Evolutionary conservation across 2,888 invertebrate genomes (phyloP), one percentile per base, ranked within the genome.

Genomic region (Zhuqinia jingwanae): DNA sequence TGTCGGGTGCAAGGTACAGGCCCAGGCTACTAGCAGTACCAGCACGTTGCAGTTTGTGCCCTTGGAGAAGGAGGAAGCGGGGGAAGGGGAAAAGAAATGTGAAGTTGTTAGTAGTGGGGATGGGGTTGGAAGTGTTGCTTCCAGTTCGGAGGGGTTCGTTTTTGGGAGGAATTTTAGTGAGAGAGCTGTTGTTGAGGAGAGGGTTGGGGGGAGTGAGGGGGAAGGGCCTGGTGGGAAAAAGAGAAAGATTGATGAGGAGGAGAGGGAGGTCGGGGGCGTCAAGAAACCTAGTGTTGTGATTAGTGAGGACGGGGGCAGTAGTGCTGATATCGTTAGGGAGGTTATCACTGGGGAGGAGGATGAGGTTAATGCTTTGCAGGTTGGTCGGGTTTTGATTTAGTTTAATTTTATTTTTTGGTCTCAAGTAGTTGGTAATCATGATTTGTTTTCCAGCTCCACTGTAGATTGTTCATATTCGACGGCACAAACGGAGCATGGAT

Each of bases 381-480:
- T 96, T 91, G 8, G n/a, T 36, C n/a, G n/a, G n/a, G 47, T 77
- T 17, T 56, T 36, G 36, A 20, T 70, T 30, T n/a, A 17, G 84
- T 20, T 47, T 89, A 76, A 36, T 85, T 82, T 82, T 81, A 85
- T 78, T 89, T 45, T 42, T 22, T 70, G 11, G 13, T 2, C 27
- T 30, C n/a, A n/a, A n/a, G n/a, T n/a, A n/a, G 65, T 30, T 65
- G 6, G 2, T 11, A 65, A 11, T 10, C 15, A 15, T 65, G 22
- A 2, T 5, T 50, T 5, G 5, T 50, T n/a, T 13, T 50, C 2
- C 94, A 96, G 88, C 95, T 95, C 5, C 65, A 65, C 90, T 97
- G 97, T 92, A 97, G 98, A 91, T 93, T 98, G 87, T 98, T 97
- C 93, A 95, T 97, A 53, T 98, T 97, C 93, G 96, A 98, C 92